Evolutionary conservation across 1,140 invertebrate species (phyloP), one percentile per base, ranked within the genome.

Genomic region (Nasonia vitripennis): DNA sequence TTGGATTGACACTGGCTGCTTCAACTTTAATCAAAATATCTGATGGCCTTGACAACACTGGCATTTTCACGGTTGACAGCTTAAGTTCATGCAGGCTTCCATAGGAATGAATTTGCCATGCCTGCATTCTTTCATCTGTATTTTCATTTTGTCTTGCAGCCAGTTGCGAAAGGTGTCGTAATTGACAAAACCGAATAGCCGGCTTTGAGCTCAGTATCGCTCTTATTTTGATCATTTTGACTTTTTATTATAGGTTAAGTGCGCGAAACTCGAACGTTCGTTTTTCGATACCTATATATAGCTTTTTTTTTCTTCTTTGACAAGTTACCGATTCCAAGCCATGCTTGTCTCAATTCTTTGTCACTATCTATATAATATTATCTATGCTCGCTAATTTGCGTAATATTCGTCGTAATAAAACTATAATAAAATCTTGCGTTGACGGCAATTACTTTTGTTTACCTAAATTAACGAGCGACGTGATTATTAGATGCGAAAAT

Each of bases 1-100:
- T 96, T 0, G 98, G 98, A 94, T 99, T 99, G 0, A 99, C 94
- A 75, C 97, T 97, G 2, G 98, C 94, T 31, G 98, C 96, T 89
- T 95, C 93, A 45, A 99, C 95, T 91, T 96, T 94, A 14, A 99
- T 94, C 5, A 99, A 91, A 31, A 99, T 93, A 86, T 98, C 96
- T 86, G 95, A 93, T 1, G 97, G 96, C 71, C 93, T 94, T 37
- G 92, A 92, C 34, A 98, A 95, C 17, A 95, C 89, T 1, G 97
- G 97, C 62, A 96, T 93, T 87, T 95, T 94, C 3, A 94, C 92
- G 55, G 92, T 94, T 11, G 94, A 94, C 17, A 95, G 90, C 88
- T 96, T 95, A 81, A 97, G 89, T 89, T 97, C 96, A 9, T 95
- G 93, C 11, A 95, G 87, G n/a, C 94, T 95, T 23, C 96, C 96